These are phyloP conservation scores for Leptopterna dolabrata DNA, from an alignment of 2,888 invertebrate genomes.

Conservation along the genomic window DNA sequence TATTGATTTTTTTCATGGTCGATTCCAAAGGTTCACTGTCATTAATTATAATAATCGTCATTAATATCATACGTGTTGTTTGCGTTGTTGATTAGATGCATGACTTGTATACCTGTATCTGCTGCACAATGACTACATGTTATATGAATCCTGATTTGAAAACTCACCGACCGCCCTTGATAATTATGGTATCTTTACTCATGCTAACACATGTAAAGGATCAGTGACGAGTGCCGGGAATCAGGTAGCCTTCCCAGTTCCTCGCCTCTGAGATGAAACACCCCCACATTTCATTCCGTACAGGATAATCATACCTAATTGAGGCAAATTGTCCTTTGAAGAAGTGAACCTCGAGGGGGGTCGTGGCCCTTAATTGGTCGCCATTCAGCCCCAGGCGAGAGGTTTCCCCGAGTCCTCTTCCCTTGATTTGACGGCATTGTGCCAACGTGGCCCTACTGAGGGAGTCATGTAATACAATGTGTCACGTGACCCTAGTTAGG, in stretches of 20 bases:
- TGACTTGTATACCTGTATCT: no score
- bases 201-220: background rate
- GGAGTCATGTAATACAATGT: conserved; percentile 6
- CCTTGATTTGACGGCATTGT: conserved; percentile 51
- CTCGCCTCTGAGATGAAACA: background rate
- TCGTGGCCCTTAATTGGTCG: conserved; percentile 40
- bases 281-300: conserved; percentile 28
- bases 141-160: no score
- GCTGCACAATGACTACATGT: no score
- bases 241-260: conserved; percentile 5
- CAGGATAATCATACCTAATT: conserved; percentile 49
- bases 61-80: no score
- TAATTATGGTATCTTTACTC: background rate
- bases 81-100: no score
- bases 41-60: no score
- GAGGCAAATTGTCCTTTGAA: conserved; percentile 51
- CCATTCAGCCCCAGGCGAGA: conserved; percentile 34
- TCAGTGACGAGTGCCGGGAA: background rate
- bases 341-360: background rate
- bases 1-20: no score
- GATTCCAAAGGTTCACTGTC: no score
- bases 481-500: conserved; percentile 55
- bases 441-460: background rate
- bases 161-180: background rate
- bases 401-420: conserved; percentile 27